Base-by-base conservation (phyloP, 2,888 invertebrate genomes). In the Tromatobia lineatoria region DNA sequence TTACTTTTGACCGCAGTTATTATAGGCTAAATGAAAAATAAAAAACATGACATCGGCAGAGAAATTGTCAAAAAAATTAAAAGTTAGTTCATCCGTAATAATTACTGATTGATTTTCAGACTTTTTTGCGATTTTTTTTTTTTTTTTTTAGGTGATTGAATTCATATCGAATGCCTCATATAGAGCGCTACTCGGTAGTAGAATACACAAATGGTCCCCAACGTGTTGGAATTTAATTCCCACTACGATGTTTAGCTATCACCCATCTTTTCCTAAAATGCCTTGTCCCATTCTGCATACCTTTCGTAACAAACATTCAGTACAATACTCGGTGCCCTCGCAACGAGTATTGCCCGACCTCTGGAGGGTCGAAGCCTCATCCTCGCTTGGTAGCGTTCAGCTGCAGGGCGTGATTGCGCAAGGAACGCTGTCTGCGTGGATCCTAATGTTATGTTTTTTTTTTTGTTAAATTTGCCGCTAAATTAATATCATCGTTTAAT, bases 311-410 rank as follows among this genome's bases (percentile, higher is more conserved):
- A 61, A n/a, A 20, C 20, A 42, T 15, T 0, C 34, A 52, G 75
- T 47, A 11, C 57, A 20, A 29, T 29, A 29, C 29, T 38, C n/a
- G n/a, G n/a, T 61, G 29, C 18, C 29, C 10, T 25, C 10, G 34
- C 20, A 61, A 38, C 23, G 10, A 66, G 38, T 38, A 73, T 67
- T 59, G n/a, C n/a, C 20, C 47, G 57, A 82, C 47, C 76, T 77
- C 71, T 42, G 38, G 66, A 34, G 76, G 71, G 82, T 82, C 77
- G 77, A 77, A 66, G 57, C 77, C 71, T 73, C 52, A 1, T 20
- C 45, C 54, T 61, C 25, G n/a, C 59, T 25, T 69, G 54, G 52
- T 25, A 38, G 38, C 59, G 29, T 52, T 64, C 34, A 18, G n/a
- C 29, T 50, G 13, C 23, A 64, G 18, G 50, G 38, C 59, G 69